Conservation (phyloP, 2,888 invertebrate genomes). For the Marronus borbonicus region DNA sequence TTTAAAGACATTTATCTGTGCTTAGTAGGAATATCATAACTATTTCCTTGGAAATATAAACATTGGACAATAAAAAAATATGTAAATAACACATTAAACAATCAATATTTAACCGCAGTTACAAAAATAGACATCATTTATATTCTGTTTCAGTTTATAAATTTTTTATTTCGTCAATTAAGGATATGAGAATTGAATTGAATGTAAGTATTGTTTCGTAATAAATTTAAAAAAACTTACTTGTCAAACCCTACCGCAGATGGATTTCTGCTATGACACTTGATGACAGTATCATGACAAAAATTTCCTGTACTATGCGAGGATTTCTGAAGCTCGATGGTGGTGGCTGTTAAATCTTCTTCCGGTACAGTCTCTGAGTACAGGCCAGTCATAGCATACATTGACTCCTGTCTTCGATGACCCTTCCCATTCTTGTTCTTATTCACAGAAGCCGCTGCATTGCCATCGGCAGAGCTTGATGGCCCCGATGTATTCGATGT, state of each 20-base stretch:
- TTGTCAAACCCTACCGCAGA: slow-evolving; percentile 80
- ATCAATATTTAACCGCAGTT: neutral
- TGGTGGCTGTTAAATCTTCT: slow-evolving; percentile 69
- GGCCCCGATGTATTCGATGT: slow-evolving; percentile 21
- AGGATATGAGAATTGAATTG: neutral
- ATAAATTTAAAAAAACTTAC: slow-evolving; percentile 63
- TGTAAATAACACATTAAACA: slow-evolving; percentile 13
- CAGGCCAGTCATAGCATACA: slow-evolving; percentile 91
- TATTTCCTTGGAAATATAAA: too few species aligned
- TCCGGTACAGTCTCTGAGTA: slow-evolving; percentile 82
- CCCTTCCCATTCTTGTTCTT: slow-evolving; percentile 61
- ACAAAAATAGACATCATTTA: too few species aligned
- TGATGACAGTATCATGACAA: slow-evolving; percentile 72
- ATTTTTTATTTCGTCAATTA: neutral
- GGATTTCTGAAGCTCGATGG: slow-evolving; percentile 54
- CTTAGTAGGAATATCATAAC: too few species aligned
- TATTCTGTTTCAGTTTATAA: neutral
- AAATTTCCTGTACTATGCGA: slow-evolving; percentile 59
- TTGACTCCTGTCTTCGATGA: slow-evolving; percentile 85
- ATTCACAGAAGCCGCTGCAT: slow-evolving; percentile 4
- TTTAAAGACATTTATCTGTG: too few species aligned
- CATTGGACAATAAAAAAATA: neutral
- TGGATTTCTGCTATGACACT: slow-evolving; percentile 88
- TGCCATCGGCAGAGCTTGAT: slow-evolving; percentile 41
- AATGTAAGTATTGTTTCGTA: neutral